Percentiles rank a stretch among this genome's conserved stretches.
Evolutionary conservation across 2,113 vertebrate species (phyloP).

Genomic region (Mesembrinibis cayennensis): DNA sequence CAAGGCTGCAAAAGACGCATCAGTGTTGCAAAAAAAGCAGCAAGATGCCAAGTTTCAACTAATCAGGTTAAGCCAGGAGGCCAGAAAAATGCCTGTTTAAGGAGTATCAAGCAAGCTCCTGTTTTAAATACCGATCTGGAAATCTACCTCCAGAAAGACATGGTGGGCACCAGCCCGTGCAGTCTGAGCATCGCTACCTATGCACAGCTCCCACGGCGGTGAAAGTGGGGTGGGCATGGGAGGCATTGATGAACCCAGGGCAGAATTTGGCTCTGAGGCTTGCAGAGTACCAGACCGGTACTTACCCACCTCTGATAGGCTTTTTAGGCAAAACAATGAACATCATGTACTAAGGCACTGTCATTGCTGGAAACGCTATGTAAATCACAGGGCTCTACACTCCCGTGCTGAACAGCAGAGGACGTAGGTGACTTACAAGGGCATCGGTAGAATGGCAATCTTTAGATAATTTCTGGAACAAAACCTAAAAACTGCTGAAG

Average conservation of each 20-base stretch:
- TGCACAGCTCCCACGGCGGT: neutral
- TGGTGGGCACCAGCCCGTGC: fast-evolving
- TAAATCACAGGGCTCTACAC: neutral
- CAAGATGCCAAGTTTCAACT: neutral
- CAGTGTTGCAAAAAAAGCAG: neutral
- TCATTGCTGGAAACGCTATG: neutral
- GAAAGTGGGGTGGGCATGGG: fast-evolving
- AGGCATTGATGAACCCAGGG: neutral
- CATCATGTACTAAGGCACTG: neutral
- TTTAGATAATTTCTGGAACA: conserved; percentile 36
- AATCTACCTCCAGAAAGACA: neutral
- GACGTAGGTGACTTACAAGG: conserved; percentile 13
- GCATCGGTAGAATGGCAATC: neutral
- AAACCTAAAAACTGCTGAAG: conserved; percentile 34
- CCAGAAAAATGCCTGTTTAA: neutral
- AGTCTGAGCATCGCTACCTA: neutral
- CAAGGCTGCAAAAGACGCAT: neutral
- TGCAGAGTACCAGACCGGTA: neutral
- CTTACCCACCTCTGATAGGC: neutral
- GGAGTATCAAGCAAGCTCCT: neutral
- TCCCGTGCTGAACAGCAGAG: neutral
- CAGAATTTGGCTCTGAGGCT: neutral
- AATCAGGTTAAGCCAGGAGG: neutral
- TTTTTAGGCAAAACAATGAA: neutral
- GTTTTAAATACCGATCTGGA: neutral